Conservation (phyloP, 2,113 vertebrate species). For the Ondatra zibethicus region DNA sequence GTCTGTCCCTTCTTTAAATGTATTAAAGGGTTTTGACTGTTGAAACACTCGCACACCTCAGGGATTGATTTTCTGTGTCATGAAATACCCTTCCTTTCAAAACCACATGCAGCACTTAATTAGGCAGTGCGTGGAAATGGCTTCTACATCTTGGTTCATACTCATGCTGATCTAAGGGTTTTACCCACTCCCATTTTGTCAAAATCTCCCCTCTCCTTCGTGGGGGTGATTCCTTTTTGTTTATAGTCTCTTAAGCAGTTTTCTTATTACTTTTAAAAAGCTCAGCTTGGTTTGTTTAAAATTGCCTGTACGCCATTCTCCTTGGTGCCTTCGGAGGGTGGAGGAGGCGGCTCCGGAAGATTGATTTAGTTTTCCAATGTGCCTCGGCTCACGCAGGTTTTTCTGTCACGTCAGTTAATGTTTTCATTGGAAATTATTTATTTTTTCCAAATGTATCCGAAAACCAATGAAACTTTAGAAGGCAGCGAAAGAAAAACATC, state of each 20-base stretch:
- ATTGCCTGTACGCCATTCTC: neutral
- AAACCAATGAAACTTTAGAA: constrained; percentile 32
- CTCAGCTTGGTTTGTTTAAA: neutral
- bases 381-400: neutral
- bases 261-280: neutral
- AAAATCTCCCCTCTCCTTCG: neutral
- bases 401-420: constrained; percentile 11
- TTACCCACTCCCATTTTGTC: neutral
- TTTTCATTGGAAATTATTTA: constrained; percentile 45
- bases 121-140: neutral
- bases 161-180: neutral
- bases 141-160: neutral
- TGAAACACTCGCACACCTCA: neutral
- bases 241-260: neutral
- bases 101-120: neutral
- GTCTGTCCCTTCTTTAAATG: neutral
- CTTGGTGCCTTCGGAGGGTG: neutral
- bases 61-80: neutral
- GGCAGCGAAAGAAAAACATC: constrained; percentile 30
- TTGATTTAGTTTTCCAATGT: neutral
- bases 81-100: neutral
- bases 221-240: neutral
- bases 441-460: neutral
- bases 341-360: neutral
- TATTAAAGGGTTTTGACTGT: neutral